A percentile compares a stretch with the other conserved stretches of the same genome.
Evolutionary conservation across 2,113 vertebrate genomes (phyloP).

Genomic region (Muntiacus muntjak): DNA sequence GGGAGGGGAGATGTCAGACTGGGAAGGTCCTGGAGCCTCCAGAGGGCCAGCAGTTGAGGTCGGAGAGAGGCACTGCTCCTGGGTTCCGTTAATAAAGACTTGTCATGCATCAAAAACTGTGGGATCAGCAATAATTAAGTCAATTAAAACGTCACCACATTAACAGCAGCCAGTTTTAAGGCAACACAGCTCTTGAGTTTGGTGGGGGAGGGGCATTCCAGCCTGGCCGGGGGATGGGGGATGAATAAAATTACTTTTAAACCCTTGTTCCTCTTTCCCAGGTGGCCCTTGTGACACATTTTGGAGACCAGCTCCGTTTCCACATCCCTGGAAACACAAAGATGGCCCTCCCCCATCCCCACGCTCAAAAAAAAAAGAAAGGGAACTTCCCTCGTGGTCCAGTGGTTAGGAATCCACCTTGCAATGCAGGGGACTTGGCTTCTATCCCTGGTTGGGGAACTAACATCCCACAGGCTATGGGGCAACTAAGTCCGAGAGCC

Average conservation of each 20-base stretch:
- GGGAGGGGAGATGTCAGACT: background rate
- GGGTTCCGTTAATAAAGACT: slow-evolving; percentile 36
- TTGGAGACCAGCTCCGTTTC: background rate
- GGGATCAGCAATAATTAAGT: slow-evolving; percentile 47
- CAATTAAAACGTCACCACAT: slow-evolving; percentile 49
- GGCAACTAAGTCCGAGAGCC: background rate
- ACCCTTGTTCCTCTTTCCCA: background rate
- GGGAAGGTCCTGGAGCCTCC: background rate
- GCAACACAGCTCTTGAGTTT: slow-evolving; percentile 15
- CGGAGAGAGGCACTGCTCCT: background rate
- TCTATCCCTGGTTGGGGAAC: background rate
- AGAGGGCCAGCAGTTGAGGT: background rate
- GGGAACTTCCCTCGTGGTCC: background rate
- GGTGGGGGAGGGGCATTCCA: background rate
- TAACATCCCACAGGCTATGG: background rate
- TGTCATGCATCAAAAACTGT: slow-evolving; percentile 1
- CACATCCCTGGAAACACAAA: background rate
- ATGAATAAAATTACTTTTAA: slow-evolving; percentile 12
- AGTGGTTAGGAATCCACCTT: background rate
- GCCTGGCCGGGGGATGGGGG: background rate
- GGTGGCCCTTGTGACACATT: background rate
- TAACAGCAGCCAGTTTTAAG: slow-evolving; percentile 16
- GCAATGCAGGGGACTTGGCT: background rate
- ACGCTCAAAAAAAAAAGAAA: background rate
- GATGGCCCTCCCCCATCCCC: background rate